These are phyloP conservation scores for Carterocephalus palaemon DNA, from an alignment of 2,888 invertebrate genomes.

Conservation along the genomic window DNA sequence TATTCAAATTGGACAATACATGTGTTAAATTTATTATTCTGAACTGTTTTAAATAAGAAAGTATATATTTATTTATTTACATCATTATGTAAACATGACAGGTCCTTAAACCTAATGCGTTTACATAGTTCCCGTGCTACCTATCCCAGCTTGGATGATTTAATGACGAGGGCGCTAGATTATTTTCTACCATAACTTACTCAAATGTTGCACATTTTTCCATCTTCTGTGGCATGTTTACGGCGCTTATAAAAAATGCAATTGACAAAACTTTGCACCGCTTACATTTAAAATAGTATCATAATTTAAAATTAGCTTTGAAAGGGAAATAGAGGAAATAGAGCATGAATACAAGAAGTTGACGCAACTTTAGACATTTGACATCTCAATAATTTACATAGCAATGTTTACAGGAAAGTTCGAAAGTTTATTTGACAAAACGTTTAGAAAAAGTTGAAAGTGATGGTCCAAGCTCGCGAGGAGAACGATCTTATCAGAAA, in stretches of 20 bases:
- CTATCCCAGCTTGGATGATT: no score
- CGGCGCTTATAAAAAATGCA: constrained; percentile 18
- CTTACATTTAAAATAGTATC: constrained; percentile 53
- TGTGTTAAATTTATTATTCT: no score
- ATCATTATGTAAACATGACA: no score
- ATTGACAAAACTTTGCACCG: constrained; percentile 34
- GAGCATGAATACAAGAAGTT: constrained; percentile 48
- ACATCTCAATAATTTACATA: constrained; percentile 26
- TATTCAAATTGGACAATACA: no score
- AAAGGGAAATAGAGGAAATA: constrained; percentile 57
- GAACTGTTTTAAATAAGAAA: no score
- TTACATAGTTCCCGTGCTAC: no score
- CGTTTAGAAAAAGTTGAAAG: constrained; percentile 1
- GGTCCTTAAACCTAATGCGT: no score
- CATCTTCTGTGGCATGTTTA: constrained; percentile 17
- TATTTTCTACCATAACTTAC: constrained; percentile 17
- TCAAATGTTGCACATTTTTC: constrained; percentile 15
- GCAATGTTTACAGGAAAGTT: constrained; percentile 19
- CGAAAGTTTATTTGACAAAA: neutral
- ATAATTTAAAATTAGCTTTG: constrained; percentile 52
- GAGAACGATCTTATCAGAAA: constrained; percentile 62
- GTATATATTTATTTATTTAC: no score
- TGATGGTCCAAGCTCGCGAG: constrained; percentile 14
- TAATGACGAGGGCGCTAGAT: constrained; percentile 1
- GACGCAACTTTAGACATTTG: constrained; percentile 11